Percentiles rank a stretch among this genome's conserved stretches.
Conservation (phyloP, 2,113 vertebrate genomes). For the Oreochromis aureus region DNA sequence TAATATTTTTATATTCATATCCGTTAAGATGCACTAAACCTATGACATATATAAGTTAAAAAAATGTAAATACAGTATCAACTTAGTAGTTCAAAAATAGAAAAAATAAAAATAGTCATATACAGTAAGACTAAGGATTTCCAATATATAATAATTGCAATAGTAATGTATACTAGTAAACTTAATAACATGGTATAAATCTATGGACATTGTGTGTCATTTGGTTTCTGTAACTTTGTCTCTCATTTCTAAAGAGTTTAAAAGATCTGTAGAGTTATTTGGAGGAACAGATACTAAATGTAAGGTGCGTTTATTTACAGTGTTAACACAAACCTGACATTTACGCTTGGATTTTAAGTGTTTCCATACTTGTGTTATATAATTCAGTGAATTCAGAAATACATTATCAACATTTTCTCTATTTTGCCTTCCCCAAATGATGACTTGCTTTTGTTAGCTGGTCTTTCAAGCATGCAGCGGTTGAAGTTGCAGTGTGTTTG, state of each 20-base stretch:
- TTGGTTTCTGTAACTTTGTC: neutral
- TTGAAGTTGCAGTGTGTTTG: neutral
- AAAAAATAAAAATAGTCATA: neutral
- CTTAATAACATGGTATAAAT: neutral
- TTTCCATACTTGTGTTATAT: neutral
- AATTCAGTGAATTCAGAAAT: neutral
- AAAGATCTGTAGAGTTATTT: neutral
- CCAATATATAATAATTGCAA: neutral
- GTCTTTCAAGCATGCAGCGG: neutral
- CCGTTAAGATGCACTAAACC: fast-evolving
- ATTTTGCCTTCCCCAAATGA: neutral
- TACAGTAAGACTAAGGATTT: neutral
- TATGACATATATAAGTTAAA: neutral
- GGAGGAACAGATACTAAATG: neutral
- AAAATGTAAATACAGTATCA: neutral
- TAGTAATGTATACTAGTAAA: neutral
- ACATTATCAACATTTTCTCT: neutral
- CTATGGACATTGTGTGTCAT: neutral
- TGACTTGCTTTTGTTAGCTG: neutral
- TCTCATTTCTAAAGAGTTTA: neutral
- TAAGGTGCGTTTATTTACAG: neutral
- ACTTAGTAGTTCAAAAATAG: neutral
- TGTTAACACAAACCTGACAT: neutral
- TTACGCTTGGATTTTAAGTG: neutral
- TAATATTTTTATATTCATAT: fast-evolving